Conservation (phyloP, 2,888 invertebrate genomes). For the Nemotelus nigrinus region DNA sequence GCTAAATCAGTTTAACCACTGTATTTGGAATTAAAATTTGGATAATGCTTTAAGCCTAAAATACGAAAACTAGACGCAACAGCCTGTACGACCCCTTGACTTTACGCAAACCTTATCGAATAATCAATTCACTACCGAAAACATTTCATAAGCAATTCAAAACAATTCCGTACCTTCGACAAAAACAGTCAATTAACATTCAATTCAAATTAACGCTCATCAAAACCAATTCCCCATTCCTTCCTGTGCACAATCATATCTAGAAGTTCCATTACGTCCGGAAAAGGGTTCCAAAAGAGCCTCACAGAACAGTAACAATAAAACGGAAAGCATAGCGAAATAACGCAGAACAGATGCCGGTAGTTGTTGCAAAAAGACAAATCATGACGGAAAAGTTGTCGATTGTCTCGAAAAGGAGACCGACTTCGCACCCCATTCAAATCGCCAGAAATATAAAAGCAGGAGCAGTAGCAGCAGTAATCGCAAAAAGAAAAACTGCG, state of each 20-base stretch:
- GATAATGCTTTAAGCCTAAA: no score
- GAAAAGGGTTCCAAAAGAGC: background rate
- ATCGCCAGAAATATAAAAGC: no score
- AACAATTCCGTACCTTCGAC: no score
- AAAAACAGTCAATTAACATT: background rate
- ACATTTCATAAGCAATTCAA: no score
- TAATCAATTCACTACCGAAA: no score
- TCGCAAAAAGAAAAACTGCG: no score
- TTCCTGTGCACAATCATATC: background rate
- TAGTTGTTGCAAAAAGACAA: background rate
- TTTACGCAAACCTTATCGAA: no score
- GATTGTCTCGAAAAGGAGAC: background rate
- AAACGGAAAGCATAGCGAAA: slow-evolving; percentile 5
- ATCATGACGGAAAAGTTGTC: background rate
- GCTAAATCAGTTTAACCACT: no score
- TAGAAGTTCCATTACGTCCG: background rate
- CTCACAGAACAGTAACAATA: background rate
- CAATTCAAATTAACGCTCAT: slow-evolving; percentile 16
- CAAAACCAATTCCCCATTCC: background rate
- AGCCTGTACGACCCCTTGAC: no score
- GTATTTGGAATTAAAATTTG: no score
- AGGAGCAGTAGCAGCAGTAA: no score
- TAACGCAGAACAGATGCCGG: background rate
- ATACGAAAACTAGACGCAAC: no score
- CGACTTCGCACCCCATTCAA: background rate